A percentile compares a stretch with the other conserved stretches of the same genome.
These are phyloP conservation scores for Dasyprocta punctata DNA, from an alignment of 2,113 vertebrate genomes.

Conservation along the genomic window DNA sequence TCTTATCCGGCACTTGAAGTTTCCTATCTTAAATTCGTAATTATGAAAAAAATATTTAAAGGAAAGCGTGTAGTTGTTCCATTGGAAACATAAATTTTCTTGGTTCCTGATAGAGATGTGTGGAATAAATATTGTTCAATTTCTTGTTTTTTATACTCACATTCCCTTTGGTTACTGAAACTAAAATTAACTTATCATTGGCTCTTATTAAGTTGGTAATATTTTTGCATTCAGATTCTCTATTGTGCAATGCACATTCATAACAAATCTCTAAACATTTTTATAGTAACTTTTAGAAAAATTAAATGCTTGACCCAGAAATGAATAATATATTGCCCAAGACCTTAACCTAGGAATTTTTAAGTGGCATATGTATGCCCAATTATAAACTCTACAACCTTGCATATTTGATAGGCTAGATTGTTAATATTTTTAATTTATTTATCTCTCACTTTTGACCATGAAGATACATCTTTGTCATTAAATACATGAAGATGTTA, in stretches of 20 bases:
- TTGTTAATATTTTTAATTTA: background rate
- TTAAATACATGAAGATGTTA: background rate
- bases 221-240: background rate
- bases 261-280: background rate
- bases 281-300: background rate
- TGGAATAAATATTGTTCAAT: constrained; percentile 4
- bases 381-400: background rate
- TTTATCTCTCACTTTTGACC: background rate
- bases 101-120: background rate
- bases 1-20: background rate
- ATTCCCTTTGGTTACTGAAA: background rate
- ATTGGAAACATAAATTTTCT: background rate
- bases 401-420: background rate
- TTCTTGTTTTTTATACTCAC: background rate
- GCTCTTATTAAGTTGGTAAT: background rate
- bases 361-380: background rate
- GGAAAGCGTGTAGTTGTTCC: background rate
- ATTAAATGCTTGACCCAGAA: background rate
- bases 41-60: background rate
- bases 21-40: background rate
- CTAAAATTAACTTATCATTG: background rate
- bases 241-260: background rate
- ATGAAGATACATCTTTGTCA: background rate
- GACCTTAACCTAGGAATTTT: background rate
- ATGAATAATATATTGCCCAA: background rate